A percentile compares a stretch with the other conserved stretches of the same genome.
phyloP scores from a whole-genome alignment of 2,113 vertebrate genomes.

The Cairina moschata region DNA sequence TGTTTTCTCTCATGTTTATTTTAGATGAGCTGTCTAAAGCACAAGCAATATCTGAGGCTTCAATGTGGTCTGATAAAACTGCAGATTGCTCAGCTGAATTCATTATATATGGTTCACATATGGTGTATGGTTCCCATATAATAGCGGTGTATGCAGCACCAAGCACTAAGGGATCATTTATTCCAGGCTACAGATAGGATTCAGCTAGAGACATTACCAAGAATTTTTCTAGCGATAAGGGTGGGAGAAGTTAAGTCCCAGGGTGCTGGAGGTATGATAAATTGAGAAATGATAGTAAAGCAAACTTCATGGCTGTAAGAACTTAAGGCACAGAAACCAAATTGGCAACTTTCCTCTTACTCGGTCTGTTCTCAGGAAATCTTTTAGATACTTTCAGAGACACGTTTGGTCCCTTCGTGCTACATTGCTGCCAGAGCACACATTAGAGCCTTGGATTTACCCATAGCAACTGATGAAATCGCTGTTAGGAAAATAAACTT shows the following conservation, averaged over 20 bases:
- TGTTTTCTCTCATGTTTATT: background rate
- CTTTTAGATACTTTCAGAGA: constrained; percentile 32
- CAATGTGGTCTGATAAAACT: background rate
- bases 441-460: constrained; percentile 29
- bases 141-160: background rate
- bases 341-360: constrained; percentile 8
- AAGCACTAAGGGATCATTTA: background rate
- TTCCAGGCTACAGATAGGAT: background rate
- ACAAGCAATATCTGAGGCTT: background rate
- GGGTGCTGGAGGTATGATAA: background rate
- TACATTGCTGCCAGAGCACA: constrained; percentile 34
- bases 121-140: background rate
- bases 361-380: background rate
- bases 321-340: constrained; percentile 1
- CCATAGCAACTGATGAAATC: constrained; percentile 19
- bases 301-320: constrained; percentile 23
- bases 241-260: background rate
- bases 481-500: constrained; percentile 35
- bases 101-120: background rate
- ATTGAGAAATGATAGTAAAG: background rate
- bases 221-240: background rate
- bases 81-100: background rate
- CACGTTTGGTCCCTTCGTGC: background rate
- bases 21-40: background rate
- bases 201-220: background rate